Evolutionary conservation across 1,140 invertebrate species (phyloP).

Genomic region (Trypoxylus dichotomus): DNA sequence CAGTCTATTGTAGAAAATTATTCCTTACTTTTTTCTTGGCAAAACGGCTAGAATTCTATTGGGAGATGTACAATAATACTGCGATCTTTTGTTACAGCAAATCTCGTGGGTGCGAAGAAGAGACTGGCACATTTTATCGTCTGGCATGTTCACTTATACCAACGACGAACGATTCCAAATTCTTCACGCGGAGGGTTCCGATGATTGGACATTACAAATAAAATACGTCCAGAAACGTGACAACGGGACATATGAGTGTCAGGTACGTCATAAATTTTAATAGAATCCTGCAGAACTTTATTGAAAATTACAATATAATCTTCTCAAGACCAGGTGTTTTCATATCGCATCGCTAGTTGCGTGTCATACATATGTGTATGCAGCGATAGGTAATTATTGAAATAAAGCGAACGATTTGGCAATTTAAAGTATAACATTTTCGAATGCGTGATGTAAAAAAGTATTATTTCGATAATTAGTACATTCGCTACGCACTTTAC

Average conservation of each 20-base stretch:
- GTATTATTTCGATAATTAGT: too few relatives aligned
- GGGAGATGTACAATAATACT: background rate
- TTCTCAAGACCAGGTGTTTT: background rate
- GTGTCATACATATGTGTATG: too few relatives aligned
- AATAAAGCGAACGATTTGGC: too few relatives aligned
- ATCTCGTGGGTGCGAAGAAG: constrained; percentile 87
- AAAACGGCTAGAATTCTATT: background rate
- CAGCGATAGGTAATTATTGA: too few relatives aligned
- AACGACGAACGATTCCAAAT: constrained; percentile 87
- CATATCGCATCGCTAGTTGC: background rate
- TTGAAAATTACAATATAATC: constrained; percentile 9
- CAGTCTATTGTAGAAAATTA: background rate
- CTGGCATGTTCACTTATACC: constrained; percentile 85
- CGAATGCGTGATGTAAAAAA: too few relatives aligned
- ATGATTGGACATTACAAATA: constrained; percentile 91
- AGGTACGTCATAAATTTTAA: constrained; percentile 62
- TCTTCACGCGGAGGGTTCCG: constrained; percentile 70
- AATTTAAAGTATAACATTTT: too few relatives aligned
- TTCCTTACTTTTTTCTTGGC: background rate
- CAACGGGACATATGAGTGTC: constrained; percentile 93
- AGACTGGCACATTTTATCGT: constrained; percentile 91
- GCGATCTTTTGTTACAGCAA: constrained; percentile 57
- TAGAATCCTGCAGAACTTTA: background rate
- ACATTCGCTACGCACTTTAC: too few relatives aligned
- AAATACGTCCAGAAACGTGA: constrained; percentile 90